phyloP scores from a whole-genome alignment of 2,888 invertebrate genomes.

The Pteria penguin region DNA sequence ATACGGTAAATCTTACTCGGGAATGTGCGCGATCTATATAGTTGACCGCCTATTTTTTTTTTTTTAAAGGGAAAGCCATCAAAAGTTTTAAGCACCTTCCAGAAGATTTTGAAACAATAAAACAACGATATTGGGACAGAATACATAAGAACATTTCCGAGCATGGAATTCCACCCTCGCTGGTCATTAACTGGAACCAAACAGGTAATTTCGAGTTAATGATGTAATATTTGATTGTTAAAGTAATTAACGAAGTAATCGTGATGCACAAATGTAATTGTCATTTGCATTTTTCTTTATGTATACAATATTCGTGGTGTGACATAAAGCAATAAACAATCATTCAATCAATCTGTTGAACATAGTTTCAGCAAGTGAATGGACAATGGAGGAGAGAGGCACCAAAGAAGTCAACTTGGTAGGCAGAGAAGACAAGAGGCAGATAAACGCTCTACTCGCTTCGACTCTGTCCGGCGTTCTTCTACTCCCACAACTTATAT shows the following conservation, averaged over 20 bases:
- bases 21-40: not conserved
- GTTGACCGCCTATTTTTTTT: no score
- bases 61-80: not conserved
- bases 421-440: conserved; percentile 1
- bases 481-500: not conserved
- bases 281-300: no score
- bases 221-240: no score
- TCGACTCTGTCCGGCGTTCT: not conserved
- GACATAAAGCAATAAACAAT: no score
- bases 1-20: not conserved
- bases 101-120: not conserved
- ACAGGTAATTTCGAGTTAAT: no score
- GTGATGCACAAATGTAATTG: no score
- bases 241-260: no score
- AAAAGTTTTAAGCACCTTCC: not conserved
- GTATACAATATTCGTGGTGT: no score
- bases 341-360: not conserved
- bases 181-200: not conserved
- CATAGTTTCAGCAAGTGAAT: not conserved
- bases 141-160: not conserved
- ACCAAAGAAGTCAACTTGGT: not conserved
- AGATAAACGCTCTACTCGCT: not conserved
- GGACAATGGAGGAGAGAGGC: no score
- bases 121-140: not conserved
- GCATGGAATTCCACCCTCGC: not conserved